A percentile compares a stretch with the other conserved stretches of the same genome.
Evolutionary conservation across 2,797 vertebrate genomes (phyloP).

Genomic region (Paratrypauchen microcephalus): DNA sequence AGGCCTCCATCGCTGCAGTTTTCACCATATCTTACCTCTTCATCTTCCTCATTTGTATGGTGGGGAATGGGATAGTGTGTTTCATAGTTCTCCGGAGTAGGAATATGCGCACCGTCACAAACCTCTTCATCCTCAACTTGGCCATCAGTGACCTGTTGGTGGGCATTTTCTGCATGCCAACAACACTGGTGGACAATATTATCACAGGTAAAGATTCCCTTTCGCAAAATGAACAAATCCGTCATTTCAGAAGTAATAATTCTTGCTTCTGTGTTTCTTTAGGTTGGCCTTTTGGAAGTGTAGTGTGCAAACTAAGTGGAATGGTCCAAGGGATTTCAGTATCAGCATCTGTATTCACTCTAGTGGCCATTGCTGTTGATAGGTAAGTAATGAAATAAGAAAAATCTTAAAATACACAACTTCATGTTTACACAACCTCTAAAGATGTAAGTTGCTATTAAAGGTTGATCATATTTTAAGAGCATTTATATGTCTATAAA

Average conservation of each 20-base stretch:
- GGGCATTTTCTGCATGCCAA: conserved; percentile 95
- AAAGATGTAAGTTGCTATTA: not conserved
- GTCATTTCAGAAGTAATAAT: not conserved
- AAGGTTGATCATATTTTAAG: not conserved
- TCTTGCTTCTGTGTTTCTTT: conserved; percentile 8
- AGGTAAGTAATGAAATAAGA: conserved; percentile 72
- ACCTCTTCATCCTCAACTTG: conserved; percentile 92
- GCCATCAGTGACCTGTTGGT: conserved; percentile 91
- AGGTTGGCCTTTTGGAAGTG: conserved; percentile 94
- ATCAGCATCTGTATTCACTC: conserved; percentile 91
- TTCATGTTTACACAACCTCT: not conserved
- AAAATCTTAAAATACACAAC: not conserved
- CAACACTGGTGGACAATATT: conserved; percentile 91
- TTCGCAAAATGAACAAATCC: not conserved
- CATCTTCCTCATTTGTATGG: conserved; percentile 91
- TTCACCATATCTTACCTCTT: conserved; percentile 89
- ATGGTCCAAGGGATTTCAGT: conserved; percentile 93
- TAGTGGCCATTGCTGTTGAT: conserved; percentile 90
- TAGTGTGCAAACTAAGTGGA: conserved; percentile 88
- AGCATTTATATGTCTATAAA: not conserved
- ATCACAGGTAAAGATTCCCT: conserved; percentile 81
- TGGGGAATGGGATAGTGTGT: conserved; percentile 87
- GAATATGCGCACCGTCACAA: conserved; percentile 89
- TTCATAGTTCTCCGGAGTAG: conserved; percentile 83
- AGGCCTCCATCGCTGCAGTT: conserved; percentile 79